Evolutionary conservation across 2,888 invertebrate species (phyloP), one percentile per base, ranked within the genome.

Genomic region (Adela reaumurella): DNA sequence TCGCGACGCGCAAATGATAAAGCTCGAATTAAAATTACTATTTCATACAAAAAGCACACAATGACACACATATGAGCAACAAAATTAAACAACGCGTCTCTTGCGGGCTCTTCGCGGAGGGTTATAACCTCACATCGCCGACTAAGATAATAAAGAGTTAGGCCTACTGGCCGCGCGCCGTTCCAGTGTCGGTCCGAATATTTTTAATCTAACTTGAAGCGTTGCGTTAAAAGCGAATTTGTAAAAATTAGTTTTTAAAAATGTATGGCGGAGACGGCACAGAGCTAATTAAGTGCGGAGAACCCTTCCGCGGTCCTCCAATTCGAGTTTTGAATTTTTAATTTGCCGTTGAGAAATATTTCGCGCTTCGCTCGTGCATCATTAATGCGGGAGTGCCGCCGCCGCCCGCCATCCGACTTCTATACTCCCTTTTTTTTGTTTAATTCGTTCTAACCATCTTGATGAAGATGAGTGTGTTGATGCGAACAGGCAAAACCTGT

Each of bases 181-280:
- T 42, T 47, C 46, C 47, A 49, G 43, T 43, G 41, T 51, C 49
- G 43, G 51, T 49, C 45, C 42, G 44, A 43, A 50, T 48, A 46
- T 77, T 73, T 78, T 78, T 77, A 79, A 78, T 79, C 74, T 71
- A 79, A 78, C 77, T 79, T 78, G 73, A 69, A n/a, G 69, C 77
- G 73, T 78, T 18, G 28, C 50, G 29, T 46, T 49, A 49, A 49
- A 45, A 49, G 19, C 24, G 35, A 35, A 35, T 35, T 77, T 74
- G 77, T 74, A 79, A 80, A 80, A 80, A 79, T 78, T 74, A 78
- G 74, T 74, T 70, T 73, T 78, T 77, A 76, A 78, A 78, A 67
- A 78, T 78, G 74, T 67, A 79, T 66, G 61, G n/a, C 63, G 65
- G 52, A 60, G 61, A 70, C 72, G 69, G 62, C 43, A 35, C 35